These are phyloP conservation scores for Drosophila basisetae DNA, from an alignment of 2,888 invertebrate genomes.

Conservation along the genomic window DNA sequence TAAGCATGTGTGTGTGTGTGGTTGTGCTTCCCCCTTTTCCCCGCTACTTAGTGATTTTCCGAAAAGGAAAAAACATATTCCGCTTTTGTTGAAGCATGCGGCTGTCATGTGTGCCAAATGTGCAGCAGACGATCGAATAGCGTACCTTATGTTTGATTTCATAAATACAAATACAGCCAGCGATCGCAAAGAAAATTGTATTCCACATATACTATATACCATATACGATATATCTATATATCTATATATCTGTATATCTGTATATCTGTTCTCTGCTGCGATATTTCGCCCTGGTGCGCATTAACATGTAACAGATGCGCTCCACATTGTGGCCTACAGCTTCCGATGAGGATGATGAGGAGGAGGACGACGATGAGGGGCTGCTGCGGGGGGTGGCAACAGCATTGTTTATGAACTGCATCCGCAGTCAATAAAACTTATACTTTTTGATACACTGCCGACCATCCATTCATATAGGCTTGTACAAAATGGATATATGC, in stretches of 20 bases:
- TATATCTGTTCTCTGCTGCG: conserved; percentile 36
- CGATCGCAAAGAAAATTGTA: conserved; percentile 34
- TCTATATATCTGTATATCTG: conserved; percentile 29
- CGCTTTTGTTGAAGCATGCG: conserved; percentile 62
- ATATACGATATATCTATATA: conserved; percentile 12
- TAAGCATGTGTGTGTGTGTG: conserved; percentile 43
- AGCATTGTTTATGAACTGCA: conserved; percentile 80
- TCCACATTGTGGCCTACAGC: conserved; percentile 75
- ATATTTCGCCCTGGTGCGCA: conserved; percentile 64
- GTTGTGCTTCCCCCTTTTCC: conserved; percentile 28
- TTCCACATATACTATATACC: conserved; percentile 15
- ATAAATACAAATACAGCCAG: conserved; percentile 70
- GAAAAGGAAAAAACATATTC: conserved; percentile 9
- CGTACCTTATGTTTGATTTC: conserved; percentile 78
- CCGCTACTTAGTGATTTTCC: conserved; percentile 33
- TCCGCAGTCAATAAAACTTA: conserved; percentile 80
- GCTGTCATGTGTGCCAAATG: conserved; percentile 79
- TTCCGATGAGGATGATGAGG: background rate
- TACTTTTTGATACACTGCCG: conserved; percentile 73
- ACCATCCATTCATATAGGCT: conserved; percentile 15
- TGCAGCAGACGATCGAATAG: conserved; percentile 68
- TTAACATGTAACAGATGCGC: conserved; percentile 82
- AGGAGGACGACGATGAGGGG: background rate
- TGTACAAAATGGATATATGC: conserved; percentile 25
- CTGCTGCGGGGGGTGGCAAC: conserved; percentile 18